Evolutionary conservation across 2,113 vertebrate species (phyloP), one percentile per base, ranked within the genome.

Genomic region (Crotalus viridis): DNA sequence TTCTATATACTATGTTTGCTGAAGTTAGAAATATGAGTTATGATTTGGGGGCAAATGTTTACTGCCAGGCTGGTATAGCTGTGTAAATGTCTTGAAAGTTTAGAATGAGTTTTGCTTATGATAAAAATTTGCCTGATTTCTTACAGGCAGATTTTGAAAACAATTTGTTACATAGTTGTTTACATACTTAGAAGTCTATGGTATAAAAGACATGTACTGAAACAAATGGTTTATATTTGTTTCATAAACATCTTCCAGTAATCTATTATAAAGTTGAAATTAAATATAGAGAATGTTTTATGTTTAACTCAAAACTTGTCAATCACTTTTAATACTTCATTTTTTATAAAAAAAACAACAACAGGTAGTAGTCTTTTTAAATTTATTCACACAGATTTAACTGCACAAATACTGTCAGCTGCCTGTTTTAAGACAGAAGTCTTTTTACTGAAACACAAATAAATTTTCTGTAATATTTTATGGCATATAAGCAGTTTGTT

Each of bases 221-320:
- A 98, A 98, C 98, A 98, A 97, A 97, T 97, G 96, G 74, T 97
- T 97, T 96, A 97, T 97, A 97, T 98, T 98, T 98, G 98, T 98
- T 98, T 98, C 97, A 96, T 98, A 98, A 99, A 97, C 97, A 98
- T 98, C 98, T 98, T 99, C 98, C 98, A 99, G 98, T 99, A 98
- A 99, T 99, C 98, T 99, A 99, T 99, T 99, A 99, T 99, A 99
- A 99, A 98, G 98, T 99, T 98, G 98, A 98, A 99, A 99, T 99
- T 99, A 99, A 99, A 98, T 99, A 98, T 98, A 99, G 98, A 98
- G 98, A 99, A 98, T 99, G 98, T 99, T 99, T 99, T 99, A 99
- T 98, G 97, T 97, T 97, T 98, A 98, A 97, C 97, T 97, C 97
- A 97, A 97, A 98, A 98, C 98, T 98, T 98, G 98, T 98, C 97